Percentiles rank a stretch among this genome's conserved stretches.
Evolutionary conservation across 2,797 vertebrate genomes (phyloP).

Genomic region (Gymnodraco acuticeps): DNA sequence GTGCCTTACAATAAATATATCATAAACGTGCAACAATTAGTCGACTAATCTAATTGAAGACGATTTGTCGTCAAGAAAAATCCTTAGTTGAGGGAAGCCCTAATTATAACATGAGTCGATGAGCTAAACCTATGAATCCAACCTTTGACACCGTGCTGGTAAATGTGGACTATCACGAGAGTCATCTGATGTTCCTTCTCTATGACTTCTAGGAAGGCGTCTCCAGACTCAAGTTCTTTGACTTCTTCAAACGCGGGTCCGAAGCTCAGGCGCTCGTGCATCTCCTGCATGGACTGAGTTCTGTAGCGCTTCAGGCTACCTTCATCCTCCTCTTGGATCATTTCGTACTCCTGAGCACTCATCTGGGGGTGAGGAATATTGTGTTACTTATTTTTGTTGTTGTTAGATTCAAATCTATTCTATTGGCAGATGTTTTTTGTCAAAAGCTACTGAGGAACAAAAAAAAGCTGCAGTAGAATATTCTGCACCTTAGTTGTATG

Average conservation of each 20-base stretch:
- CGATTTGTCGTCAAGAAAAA: no score
- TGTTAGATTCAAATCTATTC: neutral
- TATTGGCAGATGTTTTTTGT: neutral
- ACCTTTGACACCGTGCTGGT: conserved; percentile 87
- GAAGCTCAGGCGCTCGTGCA: conserved; percentile 94
- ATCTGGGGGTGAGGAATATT: conserved; percentile 81
- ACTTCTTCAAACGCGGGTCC: conserved; percentile 90
- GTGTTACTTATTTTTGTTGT: neutral
- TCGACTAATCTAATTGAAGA: no score
- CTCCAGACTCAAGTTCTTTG: conserved; percentile 89
- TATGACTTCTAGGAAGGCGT: conserved; percentile 88
- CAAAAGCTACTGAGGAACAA: neutral
- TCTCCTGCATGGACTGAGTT: conserved; percentile 94
- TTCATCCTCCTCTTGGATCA: conserved; percentile 92
- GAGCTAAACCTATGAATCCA: neutral
- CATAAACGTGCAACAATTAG: no score
- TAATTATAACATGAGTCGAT: neutral
- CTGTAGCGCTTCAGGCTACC: conserved; percentile 90
- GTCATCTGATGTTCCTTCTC: conserved; percentile 91
- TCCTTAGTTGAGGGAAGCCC: no score
- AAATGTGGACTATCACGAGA: conserved; percentile 92
- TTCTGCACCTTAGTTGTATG: neutral
- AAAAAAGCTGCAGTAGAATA: neutral
- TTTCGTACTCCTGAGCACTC: conserved; percentile 93
- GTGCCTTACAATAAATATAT: no score